Base-by-base conservation (phyloP, 2,797 vertebrate genomes). In the Sebastiscus albofasciatus region DNA sequence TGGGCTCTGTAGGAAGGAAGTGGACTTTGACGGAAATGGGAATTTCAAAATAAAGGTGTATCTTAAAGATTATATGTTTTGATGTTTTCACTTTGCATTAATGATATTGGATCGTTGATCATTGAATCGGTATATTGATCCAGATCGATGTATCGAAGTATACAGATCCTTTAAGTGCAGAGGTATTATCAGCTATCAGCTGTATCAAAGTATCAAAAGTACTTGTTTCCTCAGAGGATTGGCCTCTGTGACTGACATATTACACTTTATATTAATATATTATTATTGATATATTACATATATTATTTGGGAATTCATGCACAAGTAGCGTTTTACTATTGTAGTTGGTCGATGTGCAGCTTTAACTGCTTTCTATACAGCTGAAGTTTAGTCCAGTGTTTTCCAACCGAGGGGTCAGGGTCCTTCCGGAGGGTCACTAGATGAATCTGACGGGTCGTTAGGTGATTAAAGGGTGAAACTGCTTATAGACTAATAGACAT, bases 1-100 rank as follows among this genome's bases (percentile, higher is more conserved):
- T 39, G 36, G 36, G 13, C 13, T 14, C 36, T 39, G 36, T 39
- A 6, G 36, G 36, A 14, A 39, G 36, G 36, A 39, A 5, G 36
- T 39, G 36, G 5, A 39, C 36, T 39, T 39, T 14, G 36, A 39
- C 13, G 36, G 12, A 39, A 39, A 39, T 39, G 36, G 0, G 36
- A 39, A 14, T 39, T 39, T 39, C 0, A 39, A 39, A 39, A 39
- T 39, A 39, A 39, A 39, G 0, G 36, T 0, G 0, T 39, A 39
- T 39, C 13, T 39, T 6, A 39, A 39, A 39, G 33, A 33, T 33
- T 33, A 33, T 33, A 9, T 39, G 13, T 39, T 2, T 14, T 0
- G 0, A 39, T 39, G 13, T 39, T 39, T 39, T 39, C 36, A 39
- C 36, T 39, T 39, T 39, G 36, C 36, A 39, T 14, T 13, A 10